Evolutionary conservation across 53 echinoderm and acorn worm genomes (phyloP), one percentile per base, ranked within the genome.

Genomic region (Crossaster papposus): DNA sequence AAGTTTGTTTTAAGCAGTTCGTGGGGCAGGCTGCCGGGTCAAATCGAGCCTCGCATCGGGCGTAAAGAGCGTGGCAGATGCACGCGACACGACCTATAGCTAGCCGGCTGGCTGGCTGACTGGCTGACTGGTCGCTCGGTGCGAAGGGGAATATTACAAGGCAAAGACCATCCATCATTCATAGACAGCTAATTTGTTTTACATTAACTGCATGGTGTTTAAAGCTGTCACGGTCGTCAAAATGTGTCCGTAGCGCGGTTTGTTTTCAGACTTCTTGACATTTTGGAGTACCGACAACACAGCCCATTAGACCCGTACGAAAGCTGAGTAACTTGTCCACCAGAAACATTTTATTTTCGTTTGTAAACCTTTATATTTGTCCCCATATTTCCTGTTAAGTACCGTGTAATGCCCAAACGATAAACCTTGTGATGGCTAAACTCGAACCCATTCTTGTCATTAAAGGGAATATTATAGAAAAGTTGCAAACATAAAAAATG

Each of bases 201-300:
- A 20, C 65, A 82, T 82, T 68, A 34, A 82, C 82, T 68, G 38
- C 28, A 36, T 37, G 38, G 70, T 82, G 82, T 82, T 82, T 81
- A 22, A 18, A 81, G 70, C 82, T 44, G 82, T 68, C 82, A 68
- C 82, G 36, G 30, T 82, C 65, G 37, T 24, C 4, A 82, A 65
- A 63, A 36, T 35, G 26, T 38, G 7, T 26, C 70, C 13, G 6
- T 38, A 33, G 30, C 34, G 30, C 12, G 35, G 18, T 73, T 73
- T 73, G 36, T 73, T 36, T 10, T 73, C 35, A 73, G 13, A 34
- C 28, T 14, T 34, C 74, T 34, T 73, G 74, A 13, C 28, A 11
- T n/a, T 26, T 10, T 6, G 28, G 24, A 68, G 24, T 26, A 23
- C 68, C 22, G 24, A 26, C 24, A 24, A 5, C n/a, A 58, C 58